Base-by-base conservation (phyloP, 1,140 invertebrate genomes). In the Venustaconcha ellipsiformis region DNA sequence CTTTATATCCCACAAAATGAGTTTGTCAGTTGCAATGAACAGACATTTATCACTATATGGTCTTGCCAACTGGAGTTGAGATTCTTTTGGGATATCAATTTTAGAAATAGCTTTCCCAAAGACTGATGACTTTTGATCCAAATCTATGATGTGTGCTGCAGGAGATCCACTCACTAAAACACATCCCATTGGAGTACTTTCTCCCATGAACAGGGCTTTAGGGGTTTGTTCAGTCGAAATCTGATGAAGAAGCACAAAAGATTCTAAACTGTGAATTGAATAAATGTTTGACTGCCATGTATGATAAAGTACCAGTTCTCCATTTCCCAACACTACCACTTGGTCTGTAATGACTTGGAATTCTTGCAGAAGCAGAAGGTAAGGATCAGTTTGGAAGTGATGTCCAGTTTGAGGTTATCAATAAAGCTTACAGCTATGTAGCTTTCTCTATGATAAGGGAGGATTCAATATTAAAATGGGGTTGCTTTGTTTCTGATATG, bases 1-100 rank as follows among this genome's bases (percentile, higher is more conserved):
- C 37, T 78, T 79, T 58, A 82, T 68, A 72, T 82, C 75, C 58
- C 71, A 78, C 1, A 82, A 18, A 14, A 79, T n/a, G 57, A 82
- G 78, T 30, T 78, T 76, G 11, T 81, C 69, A 15, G 73, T 58
- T 23, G 70, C 66, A 23, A 59, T 78, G 55, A 83, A 14, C 12
- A 83, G 20, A 20, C 81, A 62, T 56, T 72, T 57, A 20, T 70
- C 18, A 60, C 59, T 65, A 56, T 72, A 64, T 15, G 69, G 14
- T 56, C 74, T 70, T 20, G 80, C 74, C 14, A 57, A 37, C 12
- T 70, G 63, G 26, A 70, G 70, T 20, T 76, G 68, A 37, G 37
- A 64, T 14, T 68, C 59, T 15, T 78, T 65, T 12, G 64, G 18
- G 5, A 67, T 57, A 48, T 73, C 58, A 5, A 81, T 66, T 37